Conservation (phyloP, 2,888 invertebrate species). For the Autographa pulchrina region DNA sequence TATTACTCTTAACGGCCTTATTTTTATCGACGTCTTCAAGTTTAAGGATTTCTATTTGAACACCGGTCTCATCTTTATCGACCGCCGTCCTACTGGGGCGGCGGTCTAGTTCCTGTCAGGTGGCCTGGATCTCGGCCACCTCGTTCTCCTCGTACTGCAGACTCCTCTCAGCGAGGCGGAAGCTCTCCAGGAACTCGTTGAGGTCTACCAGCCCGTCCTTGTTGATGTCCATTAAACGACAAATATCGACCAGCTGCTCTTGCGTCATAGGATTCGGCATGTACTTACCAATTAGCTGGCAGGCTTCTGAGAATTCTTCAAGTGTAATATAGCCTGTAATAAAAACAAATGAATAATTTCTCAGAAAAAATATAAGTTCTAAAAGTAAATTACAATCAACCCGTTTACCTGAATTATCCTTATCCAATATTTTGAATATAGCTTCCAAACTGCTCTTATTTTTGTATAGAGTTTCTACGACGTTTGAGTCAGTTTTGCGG, state of each 20-base stretch:
- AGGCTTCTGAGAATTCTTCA: slow-evolving; percentile 98
- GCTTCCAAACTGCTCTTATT: slow-evolving; percentile 97
- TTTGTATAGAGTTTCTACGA: slow-evolving; percentile 96
- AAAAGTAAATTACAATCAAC: slow-evolving; percentile 18
- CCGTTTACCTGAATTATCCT: slow-evolving; percentile 95
- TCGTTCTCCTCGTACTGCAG: slow-evolving; percentile 80
- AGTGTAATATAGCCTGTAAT: slow-evolving; percentile 94
- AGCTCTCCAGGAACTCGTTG: slow-evolving; percentile 98
- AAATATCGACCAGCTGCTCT: slow-evolving; percentile 95
- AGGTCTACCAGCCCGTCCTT: slow-evolving; percentile 97
- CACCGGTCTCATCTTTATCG: slow-evolving; percentile 84
- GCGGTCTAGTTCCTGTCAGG: slow-evolving; percentile 87
- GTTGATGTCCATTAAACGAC: slow-evolving; percentile 97
- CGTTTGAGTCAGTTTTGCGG: slow-evolving; percentile 91
- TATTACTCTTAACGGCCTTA: slow-evolving; percentile 51
- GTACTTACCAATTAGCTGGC: slow-evolving; percentile 94
- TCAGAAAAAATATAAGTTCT: slow-evolving; percentile 7
- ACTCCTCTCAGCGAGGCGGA: slow-evolving; percentile 94
- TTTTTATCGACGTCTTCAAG: slow-evolving; percentile 68
- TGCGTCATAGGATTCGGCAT: slow-evolving; percentile 94
- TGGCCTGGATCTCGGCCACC: slow-evolving; percentile 75
- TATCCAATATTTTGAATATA: slow-evolving; percentile 97
- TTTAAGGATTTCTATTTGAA: slow-evolving; percentile 81
- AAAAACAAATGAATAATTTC: slow-evolving; percentile 22
- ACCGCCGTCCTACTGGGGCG: slow-evolving; percentile 86